These are phyloP conservation scores for Enteromius radiatus DNA, from an alignment of 2,797 vertebrate species.

Conservation along the genomic window DNA sequence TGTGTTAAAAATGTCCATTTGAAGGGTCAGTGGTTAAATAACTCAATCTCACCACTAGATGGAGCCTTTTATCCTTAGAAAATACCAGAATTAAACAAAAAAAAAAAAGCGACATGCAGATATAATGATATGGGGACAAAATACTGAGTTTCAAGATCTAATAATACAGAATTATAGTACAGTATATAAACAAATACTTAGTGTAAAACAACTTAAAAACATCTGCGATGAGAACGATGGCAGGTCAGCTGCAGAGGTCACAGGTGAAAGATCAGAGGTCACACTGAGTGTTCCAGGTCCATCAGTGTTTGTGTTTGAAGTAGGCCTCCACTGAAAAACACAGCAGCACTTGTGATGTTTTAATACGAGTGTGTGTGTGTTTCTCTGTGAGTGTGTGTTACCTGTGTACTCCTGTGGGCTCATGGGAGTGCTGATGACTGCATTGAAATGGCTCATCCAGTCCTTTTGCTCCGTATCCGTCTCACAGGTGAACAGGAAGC, in stretches of 20 bases:
- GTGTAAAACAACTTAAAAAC: neutral
- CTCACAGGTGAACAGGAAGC: constrained; percentile 90
- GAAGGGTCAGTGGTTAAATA: neutral
- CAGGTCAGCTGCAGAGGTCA: neutral
- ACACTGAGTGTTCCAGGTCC: neutral
- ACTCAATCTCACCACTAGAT: constrained; percentile 19
- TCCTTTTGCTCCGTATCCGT: constrained; percentile 83
- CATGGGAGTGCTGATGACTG: constrained; percentile 80
- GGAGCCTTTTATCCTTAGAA: neutral
- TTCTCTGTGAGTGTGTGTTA: constrained; percentile 65
- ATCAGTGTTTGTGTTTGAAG: constrained; percentile 83
- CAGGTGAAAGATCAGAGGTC: neutral
- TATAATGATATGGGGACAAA: neutral
- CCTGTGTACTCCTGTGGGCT: constrained; percentile 89
- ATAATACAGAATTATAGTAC: neutral
- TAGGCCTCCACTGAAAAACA: constrained; percentile 84
- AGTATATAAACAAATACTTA: neutral
- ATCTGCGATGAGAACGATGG: neutral
- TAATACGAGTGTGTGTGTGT: neutral
- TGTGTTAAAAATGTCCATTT: neutral
- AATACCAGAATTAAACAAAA: neutral
- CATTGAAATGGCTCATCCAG: constrained; percentile 82
- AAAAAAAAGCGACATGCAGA: neutral
- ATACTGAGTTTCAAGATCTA: neutral
- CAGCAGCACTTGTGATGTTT: constrained; percentile 1